Evolutionary conservation across 2,888 invertebrate genomes (phyloP).

Genomic region (Platycnemis pennipes): DNA sequence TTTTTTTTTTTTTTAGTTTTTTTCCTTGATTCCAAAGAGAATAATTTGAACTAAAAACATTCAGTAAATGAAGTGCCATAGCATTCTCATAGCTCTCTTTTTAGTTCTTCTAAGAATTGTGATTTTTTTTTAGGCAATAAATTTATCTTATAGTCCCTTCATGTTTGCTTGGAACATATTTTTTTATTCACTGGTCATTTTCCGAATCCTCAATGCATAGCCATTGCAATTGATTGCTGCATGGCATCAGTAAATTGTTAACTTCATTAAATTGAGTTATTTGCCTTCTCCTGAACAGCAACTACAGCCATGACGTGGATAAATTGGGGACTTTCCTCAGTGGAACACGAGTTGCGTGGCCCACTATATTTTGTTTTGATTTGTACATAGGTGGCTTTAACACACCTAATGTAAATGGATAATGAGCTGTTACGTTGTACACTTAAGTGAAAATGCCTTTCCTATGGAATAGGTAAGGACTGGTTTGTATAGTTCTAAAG

Average conservation of each 20-base stretch:
- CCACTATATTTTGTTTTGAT: slow-evolving; percentile 45
- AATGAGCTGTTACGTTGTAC: slow-evolving; percentile 44
- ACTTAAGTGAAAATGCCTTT: slow-evolving; percentile 54
- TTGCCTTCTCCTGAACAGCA: not conserved
- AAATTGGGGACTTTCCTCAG: not conserved
- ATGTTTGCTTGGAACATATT: not conserved
- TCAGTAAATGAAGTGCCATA: not conserved
- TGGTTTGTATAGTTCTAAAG: slow-evolving; percentile 62
- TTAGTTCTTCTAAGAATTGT: not conserved
- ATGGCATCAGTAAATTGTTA: not conserved
- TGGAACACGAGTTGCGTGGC: not conserved
- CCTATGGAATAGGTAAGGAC: slow-evolving; percentile 64
- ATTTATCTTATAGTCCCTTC: not conserved
- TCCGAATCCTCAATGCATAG: not conserved
- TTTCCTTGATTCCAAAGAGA: too few species aligned
- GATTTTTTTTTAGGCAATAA: not conserved
- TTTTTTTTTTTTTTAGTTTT: too few species aligned
- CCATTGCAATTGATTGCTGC: not conserved
- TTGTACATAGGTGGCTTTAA: slow-evolving; percentile 57
- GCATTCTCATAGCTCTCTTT: not conserved
- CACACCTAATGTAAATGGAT: slow-evolving; percentile 35
- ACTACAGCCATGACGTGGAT: not conserved
- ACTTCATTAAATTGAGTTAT: not conserved
- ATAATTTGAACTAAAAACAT: too few species aligned
- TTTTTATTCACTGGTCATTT: not conserved